phyloP scores from a whole-genome alignment of 2,113 vertebrate species.

The Pyxicephalus adspersus region DNA sequence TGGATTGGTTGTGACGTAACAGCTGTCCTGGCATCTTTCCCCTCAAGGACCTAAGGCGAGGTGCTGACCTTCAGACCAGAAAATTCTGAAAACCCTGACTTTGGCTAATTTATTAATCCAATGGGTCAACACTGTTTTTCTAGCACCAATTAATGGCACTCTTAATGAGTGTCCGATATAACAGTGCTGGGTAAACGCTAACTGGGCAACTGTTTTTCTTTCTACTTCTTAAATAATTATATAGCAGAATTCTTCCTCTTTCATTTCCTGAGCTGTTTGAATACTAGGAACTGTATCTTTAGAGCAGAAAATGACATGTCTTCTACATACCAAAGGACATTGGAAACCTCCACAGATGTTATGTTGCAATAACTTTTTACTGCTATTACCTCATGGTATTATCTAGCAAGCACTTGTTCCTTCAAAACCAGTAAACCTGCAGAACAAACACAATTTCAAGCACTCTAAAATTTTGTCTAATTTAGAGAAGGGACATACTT shows the following conservation, averaged over 20 bases:
- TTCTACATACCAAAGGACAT: not conserved
- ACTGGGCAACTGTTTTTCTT: too few species aligned
- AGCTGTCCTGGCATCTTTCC: too few species aligned
- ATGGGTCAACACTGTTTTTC: too few species aligned
- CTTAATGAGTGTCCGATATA: too few species aligned
- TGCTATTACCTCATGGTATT: not conserved
- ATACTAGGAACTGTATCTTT: not conserved
- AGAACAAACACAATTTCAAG: not conserved
- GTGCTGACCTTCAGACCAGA: too few species aligned
- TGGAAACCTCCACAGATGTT: not conserved
- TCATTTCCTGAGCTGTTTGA: conserved; percentile 6
- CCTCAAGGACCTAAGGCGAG: too few species aligned
- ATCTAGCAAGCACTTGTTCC: not conserved
- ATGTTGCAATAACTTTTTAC: not conserved
- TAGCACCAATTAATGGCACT: too few species aligned
- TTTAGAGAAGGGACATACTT: not conserved
- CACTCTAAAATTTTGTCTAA: not conserved
- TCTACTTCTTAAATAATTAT: too few species aligned
- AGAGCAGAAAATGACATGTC: not conserved
- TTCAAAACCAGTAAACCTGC: not conserved
- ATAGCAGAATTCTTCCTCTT: not conserved
- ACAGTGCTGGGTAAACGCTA: too few species aligned
- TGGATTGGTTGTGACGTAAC: too few species aligned
- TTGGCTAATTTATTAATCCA: too few species aligned
- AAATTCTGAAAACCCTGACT: too few species aligned